Percentiles rank a stretch among this genome's conserved stretches.
Conservation (phyloP, 2,888 invertebrate species). For the Deroplatys truncata region DNA sequence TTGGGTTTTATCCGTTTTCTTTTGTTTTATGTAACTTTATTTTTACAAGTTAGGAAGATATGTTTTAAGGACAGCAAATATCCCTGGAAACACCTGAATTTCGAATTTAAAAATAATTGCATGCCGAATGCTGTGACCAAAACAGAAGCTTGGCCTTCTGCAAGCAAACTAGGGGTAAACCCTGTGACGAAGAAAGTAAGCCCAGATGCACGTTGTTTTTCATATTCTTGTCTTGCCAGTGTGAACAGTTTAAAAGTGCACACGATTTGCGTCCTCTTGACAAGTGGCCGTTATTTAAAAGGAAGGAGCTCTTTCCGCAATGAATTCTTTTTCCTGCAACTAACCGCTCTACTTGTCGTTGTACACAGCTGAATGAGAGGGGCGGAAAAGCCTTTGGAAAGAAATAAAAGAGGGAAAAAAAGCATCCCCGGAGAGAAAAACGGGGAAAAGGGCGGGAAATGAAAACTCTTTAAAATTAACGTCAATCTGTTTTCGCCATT, state of each 20-base stretch:
- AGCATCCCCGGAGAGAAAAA: not conserved
- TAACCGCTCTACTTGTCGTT: not conserved
- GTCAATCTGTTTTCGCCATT: constrained; percentile 16
- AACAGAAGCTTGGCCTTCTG: too few species aligned
- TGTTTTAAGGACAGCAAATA: too few species aligned
- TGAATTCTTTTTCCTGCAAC: not conserved
- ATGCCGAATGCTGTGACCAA: too few species aligned
- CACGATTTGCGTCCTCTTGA: not conserved
- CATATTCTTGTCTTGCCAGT: not conserved
- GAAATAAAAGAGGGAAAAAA: not conserved
- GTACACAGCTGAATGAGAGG: not conserved
- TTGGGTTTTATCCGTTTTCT: too few species aligned
- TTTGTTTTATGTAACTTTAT: too few species aligned
- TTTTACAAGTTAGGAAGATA: too few species aligned
- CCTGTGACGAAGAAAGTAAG: not conserved
- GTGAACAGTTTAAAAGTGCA: not conserved
- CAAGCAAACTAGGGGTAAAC: not conserved
- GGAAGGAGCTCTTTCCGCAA: not conserved
- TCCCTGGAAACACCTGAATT: too few species aligned
- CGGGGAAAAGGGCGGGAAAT: not conserved
- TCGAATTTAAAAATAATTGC: too few species aligned
- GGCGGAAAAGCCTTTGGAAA: not conserved
- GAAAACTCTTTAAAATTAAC: not conserved
- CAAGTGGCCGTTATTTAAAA: not conserved
- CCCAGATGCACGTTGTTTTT: not conserved